A percentile compares a stretch with the other conserved stretches of the same genome.
Evolutionary conservation across 1,140 invertebrate species (phyloP).

Genomic region (Amyelois transitella): DNA sequence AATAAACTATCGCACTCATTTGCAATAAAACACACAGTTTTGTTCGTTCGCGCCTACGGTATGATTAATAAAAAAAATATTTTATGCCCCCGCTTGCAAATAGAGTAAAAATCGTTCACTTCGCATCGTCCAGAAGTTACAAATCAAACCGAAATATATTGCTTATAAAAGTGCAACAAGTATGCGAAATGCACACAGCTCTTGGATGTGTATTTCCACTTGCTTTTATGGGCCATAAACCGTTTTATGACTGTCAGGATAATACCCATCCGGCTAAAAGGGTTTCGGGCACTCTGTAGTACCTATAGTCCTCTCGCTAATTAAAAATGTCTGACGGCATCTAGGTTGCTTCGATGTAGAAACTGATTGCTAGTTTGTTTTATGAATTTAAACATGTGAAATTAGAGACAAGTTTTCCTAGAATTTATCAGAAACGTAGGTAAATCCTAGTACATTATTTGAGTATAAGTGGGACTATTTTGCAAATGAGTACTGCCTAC

Average conservation of each 20-base stretch:
- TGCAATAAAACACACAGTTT: not conserved
- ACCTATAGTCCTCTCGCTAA: constrained; percentile 25
- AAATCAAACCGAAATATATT: constrained; percentile 71
- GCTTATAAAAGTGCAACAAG: constrained; percentile 72
- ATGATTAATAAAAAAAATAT: constrained; percentile 7
- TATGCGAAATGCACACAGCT: constrained; percentile 52
- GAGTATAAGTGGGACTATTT: too few species aligned
- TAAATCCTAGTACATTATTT: too few species aligned
- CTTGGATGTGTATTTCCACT: constrained; percentile 61
- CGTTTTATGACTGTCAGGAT: constrained; percentile 61
- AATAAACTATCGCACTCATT: not conserved
- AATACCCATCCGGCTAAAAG: constrained; percentile 69
- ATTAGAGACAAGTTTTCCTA: too few species aligned
- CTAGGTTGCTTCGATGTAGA: not conserved
- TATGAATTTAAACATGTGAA: too few species aligned
- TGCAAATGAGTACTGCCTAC: too few species aligned
- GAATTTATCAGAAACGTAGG: too few species aligned
- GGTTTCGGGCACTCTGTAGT: constrained; percentile 46
- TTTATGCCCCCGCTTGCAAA: constrained; percentile 9
- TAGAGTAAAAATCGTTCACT: constrained; percentile 39
- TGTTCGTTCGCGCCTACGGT: not conserved
- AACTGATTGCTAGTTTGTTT: too few species aligned
- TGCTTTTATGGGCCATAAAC: constrained; percentile 66
- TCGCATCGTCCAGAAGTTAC: constrained; percentile 51
- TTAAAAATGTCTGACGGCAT: constrained; percentile 46